Evolutionary conservation across 35 echinoderm and acorn worm genomes (phyloP), one percentile per base, ranked within the genome.

Genomic region (Apostichopus californicus): DNA sequence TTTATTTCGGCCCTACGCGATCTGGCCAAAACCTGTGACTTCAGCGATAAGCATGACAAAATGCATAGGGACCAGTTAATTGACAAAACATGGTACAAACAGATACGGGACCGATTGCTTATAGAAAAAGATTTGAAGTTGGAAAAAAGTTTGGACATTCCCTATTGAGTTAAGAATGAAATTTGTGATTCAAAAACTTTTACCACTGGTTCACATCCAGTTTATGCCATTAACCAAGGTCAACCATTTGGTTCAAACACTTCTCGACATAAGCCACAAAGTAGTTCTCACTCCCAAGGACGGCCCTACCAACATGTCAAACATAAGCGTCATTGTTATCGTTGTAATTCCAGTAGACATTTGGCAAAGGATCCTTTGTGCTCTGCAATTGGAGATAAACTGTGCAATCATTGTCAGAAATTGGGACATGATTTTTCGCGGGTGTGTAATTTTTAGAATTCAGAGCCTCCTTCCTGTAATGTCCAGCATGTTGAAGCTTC

Each of bases 1-100:
- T 94, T 92, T 54, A 56, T 94, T 65, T 86, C 54, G 14, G 80
- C 81, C 0, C 68, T 96, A 9, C 64, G 83, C n/a, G 56, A 88
- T 72, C 21, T 93, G n/a, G 88, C 88, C 12, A 77, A 78, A 11
- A 60, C 64, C 3, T 96, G 92, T 56, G 87, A 96, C 5, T 96
- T 93, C 77, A 53, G 83, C 1, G 73, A 77, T 60, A 87, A 87
- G 77, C 11, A 8, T 7, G 83, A 93, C 26, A 83, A 93, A 34
- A 93, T 93, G 70, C 20, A 79, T 24, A 14, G 83, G 9, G 82
- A 93, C n/a, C 83, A 93, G 28, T 23, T 91, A 10, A 77, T 91
- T 60, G 73, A 91, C 9, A 91, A 91, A 59, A 79, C 77, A 2
- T 57, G 25, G n/a, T 77, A 0, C 5, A 9, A 72, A 11, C 52